Base-by-base conservation (phyloP, 2,888 invertebrate species). In the Tineola bisselliella region DNA sequence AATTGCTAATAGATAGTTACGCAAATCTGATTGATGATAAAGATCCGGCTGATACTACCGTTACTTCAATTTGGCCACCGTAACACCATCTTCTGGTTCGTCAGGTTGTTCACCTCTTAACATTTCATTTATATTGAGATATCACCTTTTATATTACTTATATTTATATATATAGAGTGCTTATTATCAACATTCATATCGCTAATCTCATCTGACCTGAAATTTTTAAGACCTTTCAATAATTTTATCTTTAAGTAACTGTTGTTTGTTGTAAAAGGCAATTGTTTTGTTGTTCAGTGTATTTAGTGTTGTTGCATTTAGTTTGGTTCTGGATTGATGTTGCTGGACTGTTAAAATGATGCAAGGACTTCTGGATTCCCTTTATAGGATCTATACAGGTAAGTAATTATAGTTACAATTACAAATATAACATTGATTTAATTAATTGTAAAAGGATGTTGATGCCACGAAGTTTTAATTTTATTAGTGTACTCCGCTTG, bases 1-100 rank as follows among this genome's bases (percentile, higher is more conserved):
- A 82, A 83, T 82, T 81, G 80, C 75, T 78, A 80, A 77, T 76
- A 79, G 74, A 82, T 82, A 75, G 82, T 86, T 86, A 83, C 81
- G 83, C 82, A 84, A 83, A 84, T 79, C 82, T 84, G 84, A 86
- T 84, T 77, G 80, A 84, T 81, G 87, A 84, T 86, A 80, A 84
- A 79, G 73, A 83, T 80, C 77, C 69, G 70, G 62, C 67, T 68
- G 65, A 66, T 62, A 66, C 72, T 77, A 77, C 86, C 86, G 86
- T 87, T 86, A 83, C 72, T 76, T 81, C 77, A 76, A 81, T 83
- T 84, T 83, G 79, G 79, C 81, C 84, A 83, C 81, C 72, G 81
- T 75, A 71, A 69, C 76, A 75, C 70, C 73, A 70, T 58, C 58
- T 58, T 58, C 6, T 33, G 31, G 10, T 33, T 33, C 13, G 33